phyloP scores from a whole-genome alignment of 1,140 invertebrate genomes.

The Drosophila cardini region DNA sequence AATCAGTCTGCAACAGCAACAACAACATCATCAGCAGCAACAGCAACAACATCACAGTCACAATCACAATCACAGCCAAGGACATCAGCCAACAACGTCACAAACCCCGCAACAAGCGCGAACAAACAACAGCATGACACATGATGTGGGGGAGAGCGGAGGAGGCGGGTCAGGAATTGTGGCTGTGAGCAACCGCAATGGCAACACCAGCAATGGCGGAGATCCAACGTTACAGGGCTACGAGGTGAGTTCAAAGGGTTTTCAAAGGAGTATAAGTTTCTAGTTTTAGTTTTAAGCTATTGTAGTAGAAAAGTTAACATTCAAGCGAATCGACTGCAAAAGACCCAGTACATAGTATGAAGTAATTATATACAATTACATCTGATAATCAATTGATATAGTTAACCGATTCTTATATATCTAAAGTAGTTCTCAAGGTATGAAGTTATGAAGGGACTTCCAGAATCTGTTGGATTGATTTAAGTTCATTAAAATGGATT shows the following conservation, averaged over 20 bases:
- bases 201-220: slow-evolving; percentile 63
- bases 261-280: too few species aligned
- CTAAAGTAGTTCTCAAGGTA: too few species aligned
- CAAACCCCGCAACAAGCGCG: slow-evolving; percentile 60
- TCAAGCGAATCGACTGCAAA: too few species aligned
- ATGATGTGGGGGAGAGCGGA: slow-evolving; percentile 59
- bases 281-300: too few species aligned
- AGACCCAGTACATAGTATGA: too few species aligned
- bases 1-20: slow-evolving; percentile 54
- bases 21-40: slow-evolving; percentile 53
- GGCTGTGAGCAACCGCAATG: slow-evolving; percentile 71
- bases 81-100: slow-evolving; percentile 28
- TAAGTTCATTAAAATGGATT: too few species aligned
- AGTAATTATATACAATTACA: too few species aligned
- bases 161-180: slow-evolving; percentile 47
- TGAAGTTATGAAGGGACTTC: too few species aligned
- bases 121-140: slow-evolving; percentile 69
- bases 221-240: slow-evolving; percentile 83
- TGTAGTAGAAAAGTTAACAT: not conserved
- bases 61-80: slow-evolving; percentile 59
- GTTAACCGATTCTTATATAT: too few species aligned
- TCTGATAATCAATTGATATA: too few species aligned
- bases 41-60: slow-evolving; percentile 52
- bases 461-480: too few species aligned
- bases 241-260: slow-evolving; percentile 60